Conservation (phyloP, 2,797 vertebrate species). For the Typhlichthys eigenmanni region DNA sequence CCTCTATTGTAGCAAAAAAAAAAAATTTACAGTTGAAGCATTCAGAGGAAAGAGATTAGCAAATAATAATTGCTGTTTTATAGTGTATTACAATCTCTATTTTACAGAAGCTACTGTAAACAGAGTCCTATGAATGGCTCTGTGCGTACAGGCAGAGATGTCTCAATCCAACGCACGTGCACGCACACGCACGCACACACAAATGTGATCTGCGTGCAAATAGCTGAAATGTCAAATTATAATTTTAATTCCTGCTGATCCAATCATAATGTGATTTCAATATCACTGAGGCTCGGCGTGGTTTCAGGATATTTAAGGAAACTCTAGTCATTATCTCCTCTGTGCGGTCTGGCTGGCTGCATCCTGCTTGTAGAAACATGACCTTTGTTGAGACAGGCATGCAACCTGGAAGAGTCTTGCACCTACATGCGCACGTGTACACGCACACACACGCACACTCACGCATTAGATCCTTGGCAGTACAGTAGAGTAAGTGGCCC, state of each 20-base stretch:
- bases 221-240: too few relatives aligned
- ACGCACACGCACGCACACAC: not conserved
- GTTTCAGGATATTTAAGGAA: not conserved
- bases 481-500: not conserved
- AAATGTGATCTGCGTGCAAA: too few relatives aligned
- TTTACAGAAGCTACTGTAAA: conserved; percentile 24
- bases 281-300: not conserved
- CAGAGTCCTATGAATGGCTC: conserved; percentile 55
- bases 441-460: conserved; percentile 2
- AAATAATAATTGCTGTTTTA: not conserved
- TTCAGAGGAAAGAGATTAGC: too few relatives aligned
- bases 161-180: not conserved
- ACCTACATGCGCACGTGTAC: not conserved
- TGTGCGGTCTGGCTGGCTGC: not conserved
- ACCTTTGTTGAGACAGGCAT: not conserved
- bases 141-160: conserved; percentile 33
- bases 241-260: too few relatives aligned
- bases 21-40: too few relatives aligned
- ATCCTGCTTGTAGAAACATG: not conserved
- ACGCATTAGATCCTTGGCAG: conserved; percentile 4
- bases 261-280: not conserved
- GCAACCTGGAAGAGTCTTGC: not conserved
- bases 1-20: too few relatives aligned
- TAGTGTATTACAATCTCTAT: conserved; percentile 20
- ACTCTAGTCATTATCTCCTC: not conserved